Conservation (phyloP, 2,888 invertebrate genomes). For the Campoplex capitator region DNA sequence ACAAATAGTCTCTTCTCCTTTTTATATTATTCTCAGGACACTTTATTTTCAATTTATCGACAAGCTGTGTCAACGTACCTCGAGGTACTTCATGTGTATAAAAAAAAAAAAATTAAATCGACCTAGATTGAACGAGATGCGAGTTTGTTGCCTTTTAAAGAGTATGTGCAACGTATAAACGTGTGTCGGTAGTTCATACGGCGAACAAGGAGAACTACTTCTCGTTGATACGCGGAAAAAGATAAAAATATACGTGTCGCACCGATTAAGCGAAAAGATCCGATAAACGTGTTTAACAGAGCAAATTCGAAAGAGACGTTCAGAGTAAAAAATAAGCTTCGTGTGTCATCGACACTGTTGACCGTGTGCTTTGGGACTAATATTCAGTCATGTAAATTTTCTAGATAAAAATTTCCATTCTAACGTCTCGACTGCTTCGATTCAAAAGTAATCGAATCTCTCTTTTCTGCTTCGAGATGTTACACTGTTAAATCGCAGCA, state of each 20-base stretch:
- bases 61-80: constrained; percentile 22
- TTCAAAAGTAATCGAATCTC: too few relatives aligned
- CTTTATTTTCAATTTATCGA: constrained; percentile 34
- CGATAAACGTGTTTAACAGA: constrained; percentile 65
- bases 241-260: constrained; percentile 58
- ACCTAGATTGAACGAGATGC: constrained; percentile 57
- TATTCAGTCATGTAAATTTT: too few relatives aligned
- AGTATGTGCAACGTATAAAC: not conserved
- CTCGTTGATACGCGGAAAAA: constrained; percentile 7
- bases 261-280: constrained; percentile 47
- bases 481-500: too few relatives aligned
- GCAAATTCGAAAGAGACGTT: constrained; percentile 58
- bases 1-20: not conserved
- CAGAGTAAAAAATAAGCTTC: constrained; percentile 25
- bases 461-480: too few relatives aligned
- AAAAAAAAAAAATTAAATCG: constrained; percentile 56
- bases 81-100: constrained; percentile 24
- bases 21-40: not conserved
- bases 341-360: not conserved
- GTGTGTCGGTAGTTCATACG: not conserved
- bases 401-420: too few relatives aligned
- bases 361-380: too few relatives aligned
- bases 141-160: constrained; percentile 60
- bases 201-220: not conserved
- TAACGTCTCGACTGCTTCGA: too few relatives aligned